phyloP scores from a whole-genome alignment of 2,888 invertebrate species.

The Drosophila lacicola region DNA sequence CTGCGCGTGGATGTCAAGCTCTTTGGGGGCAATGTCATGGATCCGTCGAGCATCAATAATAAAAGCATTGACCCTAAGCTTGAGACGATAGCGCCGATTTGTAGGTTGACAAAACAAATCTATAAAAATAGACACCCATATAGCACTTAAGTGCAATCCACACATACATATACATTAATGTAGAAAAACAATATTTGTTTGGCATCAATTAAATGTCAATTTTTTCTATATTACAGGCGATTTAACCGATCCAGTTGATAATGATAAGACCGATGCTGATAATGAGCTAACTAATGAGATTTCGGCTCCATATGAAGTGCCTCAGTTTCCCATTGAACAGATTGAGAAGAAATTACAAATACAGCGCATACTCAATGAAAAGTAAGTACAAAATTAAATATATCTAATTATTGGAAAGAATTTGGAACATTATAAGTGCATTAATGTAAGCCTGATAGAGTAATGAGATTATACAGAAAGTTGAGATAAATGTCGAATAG shows the following conservation, averaged over 20 bases:
- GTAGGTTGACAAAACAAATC: slow-evolving; percentile 36
- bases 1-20: slow-evolving; percentile 61
- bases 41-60: slow-evolving; percentile 4
- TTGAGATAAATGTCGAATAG: too few relatives aligned
- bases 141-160: too few relatives aligned
- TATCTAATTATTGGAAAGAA: too few relatives aligned
- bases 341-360: slow-evolving; percentile 96
- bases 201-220: slow-evolving; percentile 30
- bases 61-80: not conserved
- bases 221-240: slow-evolving; percentile 69
- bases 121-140: not conserved
- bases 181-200: not conserved
- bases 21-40: slow-evolving; percentile 53
- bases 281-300: slow-evolving; percentile 89
- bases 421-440: too few relatives aligned
- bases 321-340: slow-evolving; percentile 99
- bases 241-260: slow-evolving; percentile 54
- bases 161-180: not conserved
- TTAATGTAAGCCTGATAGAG: too few relatives aligned
- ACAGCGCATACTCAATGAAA: slow-evolving; percentile 94
- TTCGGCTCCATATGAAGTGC: slow-evolving; percentile 98
- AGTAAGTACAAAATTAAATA: slow-evolving; percentile 87
- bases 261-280: slow-evolving; percentile 62
- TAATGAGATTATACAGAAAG: too few relatives aligned
- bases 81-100: slow-evolving; percentile 1